Conservation (phyloP, 2,113 vertebrate genomes). For the Sylvilagus bachmani region DNA sequence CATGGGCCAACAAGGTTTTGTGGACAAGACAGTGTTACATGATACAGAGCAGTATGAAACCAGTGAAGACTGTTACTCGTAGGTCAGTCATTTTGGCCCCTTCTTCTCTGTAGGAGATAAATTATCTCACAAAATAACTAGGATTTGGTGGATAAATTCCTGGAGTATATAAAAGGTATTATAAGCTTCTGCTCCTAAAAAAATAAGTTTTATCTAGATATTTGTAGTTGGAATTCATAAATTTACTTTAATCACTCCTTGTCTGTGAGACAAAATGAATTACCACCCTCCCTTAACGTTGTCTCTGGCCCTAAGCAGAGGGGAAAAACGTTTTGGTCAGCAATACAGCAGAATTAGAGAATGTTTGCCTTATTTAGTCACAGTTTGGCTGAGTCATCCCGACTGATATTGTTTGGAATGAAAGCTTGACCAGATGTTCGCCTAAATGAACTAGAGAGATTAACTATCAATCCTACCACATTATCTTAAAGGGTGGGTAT, state of each 20-base stretch:
- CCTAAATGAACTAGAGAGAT: conserved; percentile 74
- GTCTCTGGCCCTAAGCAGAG: conserved; percentile 64
- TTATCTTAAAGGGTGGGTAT: conserved; percentile 71
- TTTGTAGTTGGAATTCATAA: conserved; percentile 13
- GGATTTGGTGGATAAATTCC: conserved; percentile 8
- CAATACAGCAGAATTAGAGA: conserved; percentile 67
- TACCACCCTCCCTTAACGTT: conserved; percentile 42
- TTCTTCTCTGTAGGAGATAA: conserved; percentile 19
- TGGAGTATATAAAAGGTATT: background rate
- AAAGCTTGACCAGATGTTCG: conserved; percentile 84
- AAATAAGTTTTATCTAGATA: conserved; percentile 39
- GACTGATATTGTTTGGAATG: conserved; percentile 79
- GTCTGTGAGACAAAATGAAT: conserved; percentile 65
- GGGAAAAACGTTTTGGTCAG: conserved; percentile 60
- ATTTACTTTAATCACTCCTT: conserved; percentile 54
- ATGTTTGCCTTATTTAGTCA: conserved; percentile 83
- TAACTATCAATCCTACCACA: conserved; percentile 60
- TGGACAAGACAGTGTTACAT: background rate
- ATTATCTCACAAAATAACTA: conserved; percentile 4
- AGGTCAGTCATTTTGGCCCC: background rate
- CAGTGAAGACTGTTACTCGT: background rate
- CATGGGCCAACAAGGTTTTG: background rate
- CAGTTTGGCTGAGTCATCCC: conserved; percentile 65
- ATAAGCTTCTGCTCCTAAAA: conserved; percentile 7
- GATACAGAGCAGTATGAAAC: background rate